Percentiles rank a stretch among this genome's conserved stretches.
Conservation (phyloP, 2,797 vertebrate genomes). For the Megalops cyprinoides region DNA sequence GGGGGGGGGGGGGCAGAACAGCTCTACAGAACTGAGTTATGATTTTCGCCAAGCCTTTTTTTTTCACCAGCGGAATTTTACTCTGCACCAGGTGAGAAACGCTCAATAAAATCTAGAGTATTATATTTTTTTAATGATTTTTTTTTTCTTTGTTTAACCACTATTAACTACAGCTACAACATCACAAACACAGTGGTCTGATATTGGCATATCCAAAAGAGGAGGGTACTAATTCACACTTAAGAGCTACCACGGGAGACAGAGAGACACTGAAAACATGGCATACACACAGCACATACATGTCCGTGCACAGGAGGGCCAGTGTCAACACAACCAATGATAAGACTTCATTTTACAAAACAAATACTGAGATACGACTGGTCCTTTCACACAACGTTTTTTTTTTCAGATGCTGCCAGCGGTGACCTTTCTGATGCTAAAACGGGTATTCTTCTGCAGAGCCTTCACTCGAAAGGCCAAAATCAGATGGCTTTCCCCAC, state of each 20-base stretch:
- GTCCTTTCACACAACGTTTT: constrained; percentile 30
- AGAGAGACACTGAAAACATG: constrained; percentile 45
- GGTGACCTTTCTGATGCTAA: not conserved
- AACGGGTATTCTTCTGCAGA: constrained; percentile 29
- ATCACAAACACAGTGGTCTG: constrained; percentile 49
- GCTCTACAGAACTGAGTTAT: not conserved
- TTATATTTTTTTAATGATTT: too few relatives aligned
- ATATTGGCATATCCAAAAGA: constrained; percentile 39
- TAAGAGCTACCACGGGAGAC: constrained; percentile 53
- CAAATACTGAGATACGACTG: constrained; percentile 47
- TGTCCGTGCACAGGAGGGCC: constrained; percentile 26
- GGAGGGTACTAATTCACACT: constrained; percentile 56
- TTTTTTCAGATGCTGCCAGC: constrained; percentile 37
- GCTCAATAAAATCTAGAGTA: constrained; percentile 31
- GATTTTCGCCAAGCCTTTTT: constrained; percentile 18
- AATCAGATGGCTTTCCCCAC: not conserved
- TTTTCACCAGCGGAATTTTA: constrained; percentile 36
- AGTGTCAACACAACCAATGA: constrained; percentile 35
- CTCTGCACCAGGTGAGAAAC: constrained; percentile 29
- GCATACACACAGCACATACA: constrained; percentile 7
- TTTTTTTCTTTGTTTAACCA: constrained; percentile 30
- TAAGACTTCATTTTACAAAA: constrained; percentile 36
- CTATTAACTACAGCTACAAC: constrained; percentile 59
- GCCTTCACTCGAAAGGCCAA: not conserved
- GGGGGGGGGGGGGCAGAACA: constrained; percentile 29